Conservation (phyloP, 2,113 vertebrate species). For the Seriola rivoliana region DNA sequence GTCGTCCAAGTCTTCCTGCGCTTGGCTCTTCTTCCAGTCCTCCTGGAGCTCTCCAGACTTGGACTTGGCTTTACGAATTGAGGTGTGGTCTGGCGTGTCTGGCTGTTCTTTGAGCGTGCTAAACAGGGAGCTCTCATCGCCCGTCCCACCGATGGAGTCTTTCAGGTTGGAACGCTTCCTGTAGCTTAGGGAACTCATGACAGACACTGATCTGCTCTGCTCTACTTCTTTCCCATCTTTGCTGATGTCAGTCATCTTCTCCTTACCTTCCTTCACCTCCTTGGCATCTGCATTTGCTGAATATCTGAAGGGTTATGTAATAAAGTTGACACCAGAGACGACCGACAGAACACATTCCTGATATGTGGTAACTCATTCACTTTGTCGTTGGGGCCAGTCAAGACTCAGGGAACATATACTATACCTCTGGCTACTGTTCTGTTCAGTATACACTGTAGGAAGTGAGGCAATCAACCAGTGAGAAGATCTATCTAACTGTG, state of each 20-base stretch:
- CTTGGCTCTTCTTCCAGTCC: constrained; percentile 78
- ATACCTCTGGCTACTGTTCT: constrained; percentile 53
- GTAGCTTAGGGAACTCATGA: constrained; percentile 96
- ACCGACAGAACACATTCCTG: constrained; percentile 29
- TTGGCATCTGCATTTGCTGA: constrained; percentile 79
- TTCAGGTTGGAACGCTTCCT: constrained; percentile 92
- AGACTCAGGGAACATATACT: constrained; percentile 33
- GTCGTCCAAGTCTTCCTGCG: constrained; percentile 81
- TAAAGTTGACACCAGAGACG: constrained; percentile 38
- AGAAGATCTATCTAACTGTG: constrained; percentile 71
- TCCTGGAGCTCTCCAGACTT: constrained; percentile 76
- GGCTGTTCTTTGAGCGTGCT: constrained; percentile 89
- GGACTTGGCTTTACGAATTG: constrained; percentile 83
- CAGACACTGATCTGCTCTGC: constrained; percentile 87
- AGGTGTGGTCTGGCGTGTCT: constrained; percentile 85
- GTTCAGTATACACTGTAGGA: constrained; percentile 63
- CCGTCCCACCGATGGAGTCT: constrained; percentile 92
- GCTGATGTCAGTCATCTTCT: constrained; percentile 76
- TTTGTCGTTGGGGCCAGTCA: constrained; percentile 64
- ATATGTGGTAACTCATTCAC: constrained; percentile 35
- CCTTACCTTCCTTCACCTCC: constrained; percentile 81
- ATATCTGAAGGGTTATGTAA: constrained; percentile 77
- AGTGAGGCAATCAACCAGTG: constrained; percentile 71
- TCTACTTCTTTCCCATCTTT: constrained; percentile 85
- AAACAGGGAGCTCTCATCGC: constrained; percentile 91